These are phyloP conservation scores for Maniola jurtina DNA, from an alignment of 1,140 invertebrate genomes.

Conservation along the genomic window DNA sequence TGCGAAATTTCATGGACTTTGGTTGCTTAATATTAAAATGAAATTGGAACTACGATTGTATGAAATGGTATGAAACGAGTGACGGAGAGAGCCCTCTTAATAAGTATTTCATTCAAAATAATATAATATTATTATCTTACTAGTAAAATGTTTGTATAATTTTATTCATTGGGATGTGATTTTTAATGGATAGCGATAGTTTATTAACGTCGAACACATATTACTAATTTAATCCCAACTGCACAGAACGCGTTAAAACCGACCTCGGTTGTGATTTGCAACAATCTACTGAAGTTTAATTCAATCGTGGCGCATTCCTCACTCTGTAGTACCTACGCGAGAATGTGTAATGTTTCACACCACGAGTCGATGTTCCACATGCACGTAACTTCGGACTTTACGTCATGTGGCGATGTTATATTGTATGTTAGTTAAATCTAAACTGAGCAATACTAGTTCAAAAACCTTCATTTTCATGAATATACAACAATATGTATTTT, in stretches of 20 bases:
- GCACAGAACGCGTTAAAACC: constrained; percentile 70
- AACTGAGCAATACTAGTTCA: neutral
- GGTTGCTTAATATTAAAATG: no score
- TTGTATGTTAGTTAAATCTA: neutral
- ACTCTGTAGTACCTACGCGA: neutral
- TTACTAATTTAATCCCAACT: constrained; percentile 72
- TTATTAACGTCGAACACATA: constrained; percentile 65
- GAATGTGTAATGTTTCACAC: constrained; percentile 4
- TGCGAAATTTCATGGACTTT: no score
- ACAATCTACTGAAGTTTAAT: constrained; percentile 62
- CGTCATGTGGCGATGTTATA: neutral
- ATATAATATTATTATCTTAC: no score
- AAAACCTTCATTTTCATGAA: no score
- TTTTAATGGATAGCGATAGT: constrained; percentile 35
- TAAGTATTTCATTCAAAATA: no score
- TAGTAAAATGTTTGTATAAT: neutral
- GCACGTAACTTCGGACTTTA: neutral
- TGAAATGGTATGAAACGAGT: no score
- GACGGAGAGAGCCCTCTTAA: no score
- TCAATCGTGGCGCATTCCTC: constrained; percentile 30
- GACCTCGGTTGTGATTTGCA: constrained; percentile 56
- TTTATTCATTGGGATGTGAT: neutral
- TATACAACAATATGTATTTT: no score
- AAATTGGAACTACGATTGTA: no score
- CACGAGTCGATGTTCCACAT: neutral